Percentiles rank a stretch among this genome's conserved stretches.
phyloP scores from a whole-genome alignment of 2,888 invertebrate genomes.

The Andrena flavipes region DNA sequence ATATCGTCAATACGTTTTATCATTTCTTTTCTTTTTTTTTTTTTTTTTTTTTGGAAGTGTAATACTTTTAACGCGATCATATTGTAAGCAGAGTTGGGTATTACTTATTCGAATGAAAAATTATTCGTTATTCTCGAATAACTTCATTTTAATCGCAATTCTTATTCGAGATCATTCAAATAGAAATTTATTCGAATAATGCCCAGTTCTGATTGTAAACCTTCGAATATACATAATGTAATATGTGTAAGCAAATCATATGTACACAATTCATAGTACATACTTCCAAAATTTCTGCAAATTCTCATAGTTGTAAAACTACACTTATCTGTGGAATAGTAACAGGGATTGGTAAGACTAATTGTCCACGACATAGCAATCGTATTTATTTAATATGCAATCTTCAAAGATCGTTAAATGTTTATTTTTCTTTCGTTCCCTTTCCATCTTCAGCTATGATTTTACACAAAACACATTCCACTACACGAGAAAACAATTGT shows the following conservation, averaged over 20 bases:
- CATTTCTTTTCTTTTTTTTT: slow-evolving; percentile 47
- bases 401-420: slow-evolving; percentile 19
- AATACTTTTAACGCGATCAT: slow-evolving; percentile 50
- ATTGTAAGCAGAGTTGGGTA: slow-evolving; percentile 1
- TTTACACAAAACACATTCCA: slow-evolving; percentile 45
- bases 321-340: slow-evolving; percentile 33
- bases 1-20: slow-evolving; percentile 44
- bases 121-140: too few species aligned
- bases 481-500: slow-evolving; percentile 22
- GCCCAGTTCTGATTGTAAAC: neutral
- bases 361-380: slow-evolving; percentile 17
- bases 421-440: slow-evolving; percentile 2
- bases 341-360: slow-evolving; percentile 29
- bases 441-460: slow-evolving; percentile 17
- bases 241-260: slow-evolving; percentile 50
- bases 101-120: too few species aligned
- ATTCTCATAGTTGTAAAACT: slow-evolving; percentile 30
- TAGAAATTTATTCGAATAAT: too few species aligned
- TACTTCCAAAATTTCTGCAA: slow-evolving; percentile 16
- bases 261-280: slow-evolving; percentile 31
- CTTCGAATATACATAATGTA: slow-evolving; percentile 23
- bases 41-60: slow-evolving; percentile 50
- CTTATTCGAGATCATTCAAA: too few species aligned
- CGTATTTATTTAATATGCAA: slow-evolving; percentile 3
- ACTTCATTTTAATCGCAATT: too few species aligned